phyloP scores from a whole-genome alignment of 2,797 vertebrate species.

The Cryptoblepharus egeriae region DNA sequence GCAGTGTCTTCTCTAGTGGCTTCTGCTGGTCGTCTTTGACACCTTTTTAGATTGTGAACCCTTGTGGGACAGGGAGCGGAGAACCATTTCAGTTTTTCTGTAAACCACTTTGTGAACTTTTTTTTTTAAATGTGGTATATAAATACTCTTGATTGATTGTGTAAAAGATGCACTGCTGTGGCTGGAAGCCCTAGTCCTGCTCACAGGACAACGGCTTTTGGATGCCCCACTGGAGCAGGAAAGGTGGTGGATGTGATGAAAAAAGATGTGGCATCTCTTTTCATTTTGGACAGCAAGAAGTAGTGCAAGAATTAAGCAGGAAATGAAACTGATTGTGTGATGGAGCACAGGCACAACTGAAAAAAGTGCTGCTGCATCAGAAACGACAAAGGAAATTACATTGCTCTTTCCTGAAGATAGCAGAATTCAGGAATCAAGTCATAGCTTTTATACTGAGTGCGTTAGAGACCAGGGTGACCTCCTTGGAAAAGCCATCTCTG shows the following conservation, averaged over 20 bases:
- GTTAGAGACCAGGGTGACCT: conserved; percentile 10
- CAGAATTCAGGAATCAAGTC: background rate
- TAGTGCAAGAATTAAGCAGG: background rate
- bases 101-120: too few relatives aligned
- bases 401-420: background rate
- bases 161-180: too few relatives aligned
- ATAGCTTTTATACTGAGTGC: conserved; percentile 3
- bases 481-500: background rate
- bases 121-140: too few relatives aligned
- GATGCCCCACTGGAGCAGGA: too few relatives aligned
- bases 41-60: too few relatives aligned
- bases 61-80: too few relatives aligned
- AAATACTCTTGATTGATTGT: too few relatives aligned
- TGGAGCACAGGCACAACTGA: conserved; percentile 1
- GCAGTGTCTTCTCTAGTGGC: too few relatives aligned
- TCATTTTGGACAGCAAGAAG: conserved; percentile 23
- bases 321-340: conserved; percentile 31
- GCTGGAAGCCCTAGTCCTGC: too few relatives aligned
- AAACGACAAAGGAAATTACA: conserved; percentile 20
- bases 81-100: too few relatives aligned
- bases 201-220: too few relatives aligned
- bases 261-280: background rate
- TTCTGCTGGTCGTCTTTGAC: too few relatives aligned
- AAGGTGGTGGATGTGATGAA: background rate
- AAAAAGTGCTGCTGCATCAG: conserved; percentile 29